Evolutionary conservation across 2,797 vertebrate species (phyloP).

Genomic region (Morus bassanus): DNA sequence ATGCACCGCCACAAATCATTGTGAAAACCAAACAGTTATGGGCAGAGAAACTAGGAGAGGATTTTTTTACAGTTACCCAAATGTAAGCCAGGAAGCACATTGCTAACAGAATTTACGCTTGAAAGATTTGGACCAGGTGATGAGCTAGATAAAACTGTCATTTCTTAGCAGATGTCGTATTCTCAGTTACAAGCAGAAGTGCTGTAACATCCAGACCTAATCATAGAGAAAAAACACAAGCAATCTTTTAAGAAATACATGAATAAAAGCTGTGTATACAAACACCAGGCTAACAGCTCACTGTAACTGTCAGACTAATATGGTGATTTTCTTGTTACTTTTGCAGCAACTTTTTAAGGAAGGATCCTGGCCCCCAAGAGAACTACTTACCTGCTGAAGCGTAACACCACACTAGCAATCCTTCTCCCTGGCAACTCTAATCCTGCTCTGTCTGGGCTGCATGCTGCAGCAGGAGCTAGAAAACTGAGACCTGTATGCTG

Average conservation of each 20-base stretch:
- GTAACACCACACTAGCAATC: accelerated
- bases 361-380: not conserved
- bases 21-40: not conserved
- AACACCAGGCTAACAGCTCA: not conserved
- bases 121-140: not conserved
- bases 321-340: not conserved
- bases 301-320: not conserved
- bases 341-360: not conserved
- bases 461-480: not conserved
- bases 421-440: not conserved
- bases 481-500: not conserved
- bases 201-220: not conserved
- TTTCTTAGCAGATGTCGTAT: not conserved
- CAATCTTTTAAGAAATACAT: not conserved
- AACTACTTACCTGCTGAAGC: not conserved
- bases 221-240: not conserved
- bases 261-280: not conserved
- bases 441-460: not conserved
- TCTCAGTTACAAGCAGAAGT: not conserved
- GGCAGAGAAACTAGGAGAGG: not conserved
- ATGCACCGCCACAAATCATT: not conserved
- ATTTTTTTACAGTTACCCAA: not conserved
- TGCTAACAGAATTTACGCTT: not conserved
- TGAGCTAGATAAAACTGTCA: not conserved
- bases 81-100: not conserved